These are phyloP conservation scores for Anoplolepis gracilipes DNA, from an alignment of 1,140 invertebrate genomes.

Conservation along the genomic window DNA sequence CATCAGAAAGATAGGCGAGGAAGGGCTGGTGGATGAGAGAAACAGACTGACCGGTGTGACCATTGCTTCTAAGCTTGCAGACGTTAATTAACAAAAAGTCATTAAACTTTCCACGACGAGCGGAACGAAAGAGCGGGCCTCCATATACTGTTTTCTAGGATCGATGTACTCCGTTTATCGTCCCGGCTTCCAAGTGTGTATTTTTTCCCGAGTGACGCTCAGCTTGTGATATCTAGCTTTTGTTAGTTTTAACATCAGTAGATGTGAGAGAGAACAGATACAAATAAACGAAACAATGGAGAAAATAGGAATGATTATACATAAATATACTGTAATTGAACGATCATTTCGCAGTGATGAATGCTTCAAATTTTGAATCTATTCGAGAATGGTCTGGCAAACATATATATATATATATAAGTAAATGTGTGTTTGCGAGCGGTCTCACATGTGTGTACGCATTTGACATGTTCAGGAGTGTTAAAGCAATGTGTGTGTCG, in stretches of 20 bases:
- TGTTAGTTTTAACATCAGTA: slow-evolving; percentile 58
- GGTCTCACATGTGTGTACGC: slow-evolving; percentile 45
- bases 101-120: slow-evolving; percentile 84
- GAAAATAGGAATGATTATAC: slow-evolving; percentile 58
- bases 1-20: neutral
- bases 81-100: slow-evolving; percentile 86
- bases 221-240: slow-evolving; percentile 24
- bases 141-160: slow-evolving; percentile 63
- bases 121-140: slow-evolving; percentile 78
- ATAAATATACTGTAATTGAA: slow-evolving; percentile 82
- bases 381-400: slow-evolving; percentile 59
- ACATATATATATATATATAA: neutral
- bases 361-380: slow-evolving; percentile 79
- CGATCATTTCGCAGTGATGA: slow-evolving; percentile 79
- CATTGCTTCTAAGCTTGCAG: slow-evolving; percentile 79
- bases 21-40: neutral
- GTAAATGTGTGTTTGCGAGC: neutral
- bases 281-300: neutral
- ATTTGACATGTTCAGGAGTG: slow-evolving; percentile 67
- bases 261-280: neutral
- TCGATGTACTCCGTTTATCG: slow-evolving; percentile 66
- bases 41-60: slow-evolving; percentile 74
- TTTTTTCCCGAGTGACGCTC: slow-evolving; percentile 29
- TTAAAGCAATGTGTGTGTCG: slow-evolving; percentile 69
- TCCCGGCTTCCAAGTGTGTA: slow-evolving; percentile 23